Evolutionary conservation across 2,888 invertebrate species (phyloP), one percentile per base, ranked within the genome.

Genomic region (Heteropelma amictum): DNA sequence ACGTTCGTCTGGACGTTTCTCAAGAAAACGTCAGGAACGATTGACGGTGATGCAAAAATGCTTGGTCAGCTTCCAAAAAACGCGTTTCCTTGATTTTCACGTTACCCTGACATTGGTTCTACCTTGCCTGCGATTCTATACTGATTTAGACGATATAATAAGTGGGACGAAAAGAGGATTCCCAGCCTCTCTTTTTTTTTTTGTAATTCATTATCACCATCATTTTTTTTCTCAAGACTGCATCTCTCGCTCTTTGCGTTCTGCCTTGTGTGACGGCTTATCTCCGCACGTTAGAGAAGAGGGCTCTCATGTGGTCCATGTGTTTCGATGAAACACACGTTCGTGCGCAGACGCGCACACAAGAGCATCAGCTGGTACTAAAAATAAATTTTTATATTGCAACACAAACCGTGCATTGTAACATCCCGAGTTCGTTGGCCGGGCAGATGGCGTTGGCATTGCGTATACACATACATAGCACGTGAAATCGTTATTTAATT

Each of bases 31-130:
- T 56, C 54, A 33, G 17, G 5, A 10, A n/a, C 23, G 23, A 12
- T 28, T 21, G 47, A 33, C 33, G 54, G 60, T 70, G 12, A 26
- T 5, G 21, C 12, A 49, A n/a, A 33, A 61, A 38, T 33, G 64
- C n/a, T 71, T 75, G 75, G 61, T 71, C 40, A 61, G 42, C 8
- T 33, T 75, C 75, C 75, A 75, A 75, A 49, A 26, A 28, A 26
- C 28, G n/a, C n/a, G n/a, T 65, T 47, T 8, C 38, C 14, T 19
- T 28, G 5, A 5, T 8, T 8, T 51, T 17, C 7, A 21, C 28
- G 33, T 21, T n/a, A 6, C 33, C 21, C 21, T 53, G 67, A 67
- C 67, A 67, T 67, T 67, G 56, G 56, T 47, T 10, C 0, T 30
- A 42, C n/a, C 33, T 38, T 38, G 28, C 30, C 5, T 14, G 3